Evolutionary conservation across 2,888 invertebrate species (phyloP), one percentile per base, ranked within the genome.

Genomic region (Drosophila trichaetosa): DNA sequence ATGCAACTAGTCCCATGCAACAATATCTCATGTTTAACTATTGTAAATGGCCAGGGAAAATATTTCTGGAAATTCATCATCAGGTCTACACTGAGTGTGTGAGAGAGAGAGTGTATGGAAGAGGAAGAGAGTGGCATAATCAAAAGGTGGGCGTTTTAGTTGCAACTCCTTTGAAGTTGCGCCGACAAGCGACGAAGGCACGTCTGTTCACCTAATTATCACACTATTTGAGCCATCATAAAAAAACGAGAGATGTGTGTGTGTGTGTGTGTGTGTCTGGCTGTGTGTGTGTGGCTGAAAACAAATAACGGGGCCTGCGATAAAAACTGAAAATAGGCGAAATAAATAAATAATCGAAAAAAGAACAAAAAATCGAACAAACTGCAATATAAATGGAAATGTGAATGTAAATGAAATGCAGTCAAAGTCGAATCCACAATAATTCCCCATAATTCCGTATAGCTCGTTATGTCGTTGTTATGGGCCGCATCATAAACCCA

Each of bases 191-290:
- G 33, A 38, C 24, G 51, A 7, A 18, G 29, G 66, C 69, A 74
- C 83, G 89, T 70, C 87, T 79, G 90, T 73, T 89, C 89, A 87
- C 85, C 87, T 89, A 90, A 87, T 87, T 87, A 90, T 87, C 87
- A 87, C 90, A 89, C 84, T 76, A 83, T 89, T 87, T 78, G 75
- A 90, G 80, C 87, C 80, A 83, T 80, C 87, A 80, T 90, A 90
- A 87, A 89, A 51, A 51, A n/a, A 16, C 27, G 54, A 38, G 33
- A 54, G 7, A 18, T 38, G n/a, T 42, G 51, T 18, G 29, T 48
- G 42, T 18, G 29, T 48, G 42, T 11, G 33, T 13, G 33, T 13
- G 7, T 29, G n/a, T 6, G n/a, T 16, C 7, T 24, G 8, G 38
- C 11, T 36, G 36, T 27, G 8, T 49, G 66, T 78, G 72, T 77